phyloP scores from a whole-genome alignment of 35 echinoderm and acorn worm genomes.

The Diadema setosum region DNA sequence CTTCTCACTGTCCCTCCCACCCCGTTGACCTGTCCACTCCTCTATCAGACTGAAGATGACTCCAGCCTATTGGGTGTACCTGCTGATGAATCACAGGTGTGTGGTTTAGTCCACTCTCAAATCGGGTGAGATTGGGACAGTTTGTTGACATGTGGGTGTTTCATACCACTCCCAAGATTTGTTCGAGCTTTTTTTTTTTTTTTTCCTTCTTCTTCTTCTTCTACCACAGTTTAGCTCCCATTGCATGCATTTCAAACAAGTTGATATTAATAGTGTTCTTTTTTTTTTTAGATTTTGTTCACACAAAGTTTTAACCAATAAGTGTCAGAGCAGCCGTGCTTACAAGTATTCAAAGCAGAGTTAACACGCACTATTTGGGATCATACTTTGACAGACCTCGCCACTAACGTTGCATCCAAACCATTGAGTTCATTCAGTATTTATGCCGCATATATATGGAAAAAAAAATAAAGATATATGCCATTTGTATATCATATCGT shows the following conservation, averaged over 20 bases:
- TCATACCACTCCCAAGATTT: background rate
- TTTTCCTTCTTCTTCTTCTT: background rate
- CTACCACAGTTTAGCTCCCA: too few species aligned
- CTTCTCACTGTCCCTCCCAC: background rate
- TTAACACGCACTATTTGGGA: too few species aligned
- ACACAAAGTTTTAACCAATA: too few species aligned
- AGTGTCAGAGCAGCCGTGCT: too few species aligned
- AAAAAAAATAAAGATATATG: too few species aligned
- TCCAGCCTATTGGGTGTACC: conserved; percentile 5
- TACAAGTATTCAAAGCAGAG: too few species aligned
- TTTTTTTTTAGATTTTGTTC: background rate
- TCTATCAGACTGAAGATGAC: conserved; percentile 19
- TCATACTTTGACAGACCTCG: too few species aligned
- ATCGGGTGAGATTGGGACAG: conserved; percentile 21
- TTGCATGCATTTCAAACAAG: background rate
- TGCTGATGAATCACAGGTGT: conserved; percentile 9
- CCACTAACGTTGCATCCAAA: too few species aligned
- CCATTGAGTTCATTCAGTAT: too few species aligned
- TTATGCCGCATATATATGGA: too few species aligned
- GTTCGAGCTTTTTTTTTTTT: background rate
- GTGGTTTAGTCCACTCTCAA: conserved; percentile 19
- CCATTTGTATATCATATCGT: too few species aligned
- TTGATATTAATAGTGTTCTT: background rate
- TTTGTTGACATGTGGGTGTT: background rate
- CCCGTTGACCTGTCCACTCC: conserved; percentile 19